Percentiles rank a stretch among this genome's conserved stretches.
Conservation (phyloP, 64 coral and sea anemone genomes). For the Anthopleura sola region DNA sequence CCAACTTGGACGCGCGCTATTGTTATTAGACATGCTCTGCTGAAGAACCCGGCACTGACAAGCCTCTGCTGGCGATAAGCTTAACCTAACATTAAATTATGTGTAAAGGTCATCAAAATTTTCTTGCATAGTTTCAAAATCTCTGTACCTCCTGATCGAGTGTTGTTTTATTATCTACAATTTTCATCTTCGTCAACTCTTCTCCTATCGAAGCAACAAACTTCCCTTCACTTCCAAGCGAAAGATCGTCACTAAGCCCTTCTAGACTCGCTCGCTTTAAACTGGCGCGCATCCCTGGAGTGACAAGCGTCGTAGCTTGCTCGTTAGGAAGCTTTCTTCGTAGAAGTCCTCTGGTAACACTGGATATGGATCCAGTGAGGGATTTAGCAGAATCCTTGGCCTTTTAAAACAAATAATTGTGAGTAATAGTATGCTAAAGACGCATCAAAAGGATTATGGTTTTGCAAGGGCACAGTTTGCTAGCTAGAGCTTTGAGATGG, state of each 20-base stretch:
- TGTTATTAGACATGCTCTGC: too few relatives aligned
- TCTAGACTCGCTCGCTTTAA: constrained; percentile 24
- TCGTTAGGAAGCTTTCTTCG: constrained; percentile 62
- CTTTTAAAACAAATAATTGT: constrained; percentile 4
- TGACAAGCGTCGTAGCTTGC: constrained; percentile 44
- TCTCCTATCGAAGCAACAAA: constrained; percentile 12
- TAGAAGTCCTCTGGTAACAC: constrained; percentile 25
- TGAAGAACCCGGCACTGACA: too few relatives aligned
- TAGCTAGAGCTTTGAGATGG: too few relatives aligned
- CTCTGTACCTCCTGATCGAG: not conserved
- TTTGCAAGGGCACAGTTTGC: too few relatives aligned
- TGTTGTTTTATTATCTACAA: not conserved
- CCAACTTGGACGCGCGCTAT: too few relatives aligned
- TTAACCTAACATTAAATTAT: too few relatives aligned
- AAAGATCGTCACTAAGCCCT: not conserved
- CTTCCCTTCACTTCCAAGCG: not conserved
- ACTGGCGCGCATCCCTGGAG: constrained; percentile 30
- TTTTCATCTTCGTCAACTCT: not conserved
- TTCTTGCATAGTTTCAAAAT: not conserved
- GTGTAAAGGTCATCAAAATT: too few relatives aligned
- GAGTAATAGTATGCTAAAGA: not conserved
- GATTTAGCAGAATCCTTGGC: constrained; percentile 36
- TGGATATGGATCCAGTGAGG: constrained; percentile 14
- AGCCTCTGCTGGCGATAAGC: too few relatives aligned
- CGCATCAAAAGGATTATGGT: too few relatives aligned